Evolutionary conservation across 2,888 invertebrate species (phyloP).

Genomic region (Plutella xylostella): DNA sequence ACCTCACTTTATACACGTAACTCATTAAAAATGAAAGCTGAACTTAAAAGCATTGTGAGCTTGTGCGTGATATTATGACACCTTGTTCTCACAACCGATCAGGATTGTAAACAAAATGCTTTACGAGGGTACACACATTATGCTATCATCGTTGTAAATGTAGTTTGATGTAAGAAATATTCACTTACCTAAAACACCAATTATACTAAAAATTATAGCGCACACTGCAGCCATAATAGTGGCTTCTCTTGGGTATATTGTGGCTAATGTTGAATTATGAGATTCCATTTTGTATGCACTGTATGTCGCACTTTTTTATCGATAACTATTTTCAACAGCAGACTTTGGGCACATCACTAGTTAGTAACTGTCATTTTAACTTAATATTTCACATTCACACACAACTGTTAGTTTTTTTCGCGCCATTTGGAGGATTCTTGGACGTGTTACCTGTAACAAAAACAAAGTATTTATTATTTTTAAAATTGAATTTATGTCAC

Average conservation of each 20-base stretch:
- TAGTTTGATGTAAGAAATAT: slow-evolving; percentile 32
- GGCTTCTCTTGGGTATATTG: slow-evolving; percentile 76
- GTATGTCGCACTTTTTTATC: slow-evolving; percentile 29
- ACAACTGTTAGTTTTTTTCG: neutral
- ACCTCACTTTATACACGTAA: too few relatives aligned
- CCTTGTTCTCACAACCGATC: slow-evolving; percentile 27
- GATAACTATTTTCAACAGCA: slow-evolving; percentile 24
- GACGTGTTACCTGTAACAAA: slow-evolving; percentile 1
- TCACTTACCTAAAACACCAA: slow-evolving; percentile 82
- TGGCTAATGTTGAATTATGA: slow-evolving; percentile 38
- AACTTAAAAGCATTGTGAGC: too few relatives aligned
- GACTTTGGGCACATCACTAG: slow-evolving; percentile 9
- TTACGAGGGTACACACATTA: slow-evolving; percentile 27
- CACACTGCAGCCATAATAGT: slow-evolving; percentile 83
- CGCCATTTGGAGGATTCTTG: neutral
- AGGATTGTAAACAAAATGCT: slow-evolving; percentile 32
- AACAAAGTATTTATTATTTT: too few relatives aligned
- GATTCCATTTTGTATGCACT: slow-evolving; percentile 31
- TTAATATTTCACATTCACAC: neutral
- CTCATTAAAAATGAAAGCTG: too few relatives aligned
- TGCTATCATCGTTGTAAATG: slow-evolving; percentile 20
- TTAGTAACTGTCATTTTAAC: slow-evolving; percentile 20
- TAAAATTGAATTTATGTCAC: too few relatives aligned
- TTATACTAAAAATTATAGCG: slow-evolving; percentile 81
- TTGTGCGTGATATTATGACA: slow-evolving; percentile 25